Evolutionary conservation across 2,888 invertebrate genomes (phyloP).

Genomic region (Lacanobia wlatinum): DNA sequence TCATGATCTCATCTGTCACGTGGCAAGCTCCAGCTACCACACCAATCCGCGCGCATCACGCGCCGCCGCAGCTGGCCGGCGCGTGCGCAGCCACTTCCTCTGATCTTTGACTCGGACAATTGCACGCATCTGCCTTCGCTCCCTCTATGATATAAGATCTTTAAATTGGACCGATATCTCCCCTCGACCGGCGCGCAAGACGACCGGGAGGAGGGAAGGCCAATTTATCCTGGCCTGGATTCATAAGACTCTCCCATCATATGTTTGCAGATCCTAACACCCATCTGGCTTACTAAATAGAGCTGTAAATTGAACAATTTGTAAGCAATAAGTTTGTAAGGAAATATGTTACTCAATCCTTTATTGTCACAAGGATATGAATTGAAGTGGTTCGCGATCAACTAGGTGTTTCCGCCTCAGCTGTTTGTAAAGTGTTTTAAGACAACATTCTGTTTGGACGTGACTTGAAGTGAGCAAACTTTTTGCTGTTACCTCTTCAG

Average conservation of each 20-base stretch:
- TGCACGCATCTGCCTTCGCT: constrained; percentile 86
- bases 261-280: constrained; percentile 56
- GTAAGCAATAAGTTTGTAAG: constrained; percentile 76
- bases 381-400: constrained; percentile 90
- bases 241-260: constrained; percentile 63
- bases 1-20: constrained; percentile 66
- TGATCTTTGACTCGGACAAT: constrained; percentile 90
- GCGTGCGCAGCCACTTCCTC: constrained; percentile 88
- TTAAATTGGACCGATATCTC: constrained; percentile 78
- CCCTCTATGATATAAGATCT: constrained; percentile 78
- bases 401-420: constrained; percentile 89
- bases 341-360: constrained; percentile 88
- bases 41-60: constrained; percentile 56
- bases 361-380: constrained; percentile 89
- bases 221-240: constrained; percentile 73
- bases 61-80: constrained; percentile 66
- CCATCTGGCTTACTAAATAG: constrained; percentile 40
- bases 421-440: constrained; percentile 77
- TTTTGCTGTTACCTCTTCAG: constrained; percentile 58
- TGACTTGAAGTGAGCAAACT: constrained; percentile 68
- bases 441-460: constrained; percentile 72
- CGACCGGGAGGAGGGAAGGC: constrained; percentile 67
- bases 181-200: constrained; percentile 67
- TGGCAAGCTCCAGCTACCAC: constrained; percentile 77
- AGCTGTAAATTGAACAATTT: constrained; percentile 34